Base-by-base conservation (phyloP, 2,888 invertebrate genomes). In the Chironomus tentans region DNA sequence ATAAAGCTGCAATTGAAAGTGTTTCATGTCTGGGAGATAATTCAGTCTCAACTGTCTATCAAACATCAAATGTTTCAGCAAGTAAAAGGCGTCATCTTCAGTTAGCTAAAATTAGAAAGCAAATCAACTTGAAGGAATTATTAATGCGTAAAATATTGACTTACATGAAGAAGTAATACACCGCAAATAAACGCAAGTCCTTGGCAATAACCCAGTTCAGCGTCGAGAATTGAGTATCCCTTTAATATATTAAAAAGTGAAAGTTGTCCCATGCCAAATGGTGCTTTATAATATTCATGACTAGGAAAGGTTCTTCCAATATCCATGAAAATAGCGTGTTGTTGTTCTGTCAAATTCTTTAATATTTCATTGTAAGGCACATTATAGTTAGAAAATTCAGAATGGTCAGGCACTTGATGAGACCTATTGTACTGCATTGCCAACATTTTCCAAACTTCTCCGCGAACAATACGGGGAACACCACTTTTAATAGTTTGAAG, bases 121-220 rank as follows among this genome's bases (percentile, higher is more conserved):
- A 68, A 62, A 3, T 70, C n/a, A 3, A 24, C 22, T 10, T 28
- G 4, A 47, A 48, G n/a, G n/a, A n/a, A n/a, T n/a, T n/a, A n/a
- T n/a, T n/a, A n/a, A n/a, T 22, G 22, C n/a, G 18, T 2, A 15
- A 48, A 22, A 47, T 24, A 46, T 21, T 73, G 22, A 87, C 92
- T 90, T 84, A 97, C 97, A 84, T 98, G 98, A 79, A 98, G 85
- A 10, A 98, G 85, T 1, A 98, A 85, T 0, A 97, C 91, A 12
- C 97, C 98, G 77, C 97, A 97, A 2, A 98, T 95, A 81, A 98
- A 98, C 80, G 96, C 96, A 10, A 98, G 87, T 0, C 98, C 98
- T 84, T 98, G 98, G 79, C 98, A 98, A 83, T 98, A 98, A 0
- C 97, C 97, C 0, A 98, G 93, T 81, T 97, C 95, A 0, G 92